Evolutionary conservation across 1,140 invertebrate species (phyloP).

Genomic region (Drosophila prosaltans): DNA sequence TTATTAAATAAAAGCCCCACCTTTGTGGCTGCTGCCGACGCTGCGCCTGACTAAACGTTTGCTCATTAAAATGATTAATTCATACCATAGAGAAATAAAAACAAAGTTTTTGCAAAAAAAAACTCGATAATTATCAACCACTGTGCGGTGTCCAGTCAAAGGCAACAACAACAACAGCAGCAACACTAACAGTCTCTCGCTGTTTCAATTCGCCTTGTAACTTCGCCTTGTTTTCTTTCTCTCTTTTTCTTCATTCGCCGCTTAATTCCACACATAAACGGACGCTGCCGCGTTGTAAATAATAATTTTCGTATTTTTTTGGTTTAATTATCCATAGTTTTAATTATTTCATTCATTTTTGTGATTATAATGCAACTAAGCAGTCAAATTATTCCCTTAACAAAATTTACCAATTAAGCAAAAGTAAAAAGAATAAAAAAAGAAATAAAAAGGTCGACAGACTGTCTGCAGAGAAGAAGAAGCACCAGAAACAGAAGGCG

Average conservation of each 20-base stretch:
- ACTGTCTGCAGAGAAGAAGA: slow-evolving; percentile 29
- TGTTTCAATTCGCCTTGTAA: slow-evolving; percentile 72
- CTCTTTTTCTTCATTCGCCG: slow-evolving; percentile 51
- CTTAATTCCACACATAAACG: slow-evolving; percentile 63
- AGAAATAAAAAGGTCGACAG: slow-evolving; percentile 40
- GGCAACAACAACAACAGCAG: slow-evolving; percentile 32
- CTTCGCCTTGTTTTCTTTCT: slow-evolving; percentile 29
- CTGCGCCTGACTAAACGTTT: slow-evolving; percentile 57
- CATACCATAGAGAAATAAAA: slow-evolving; percentile 37
- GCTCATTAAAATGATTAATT: slow-evolving; percentile 75
- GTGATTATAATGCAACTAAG: not conserved
- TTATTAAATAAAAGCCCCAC: slow-evolving; percentile 57
- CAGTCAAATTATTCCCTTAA: not conserved
- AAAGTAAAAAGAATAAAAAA: slow-evolving; percentile 4
- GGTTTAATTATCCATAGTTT: slow-evolving; percentile 28
- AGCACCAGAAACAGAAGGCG: slow-evolving; percentile 35
- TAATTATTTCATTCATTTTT: slow-evolving; percentile 23
- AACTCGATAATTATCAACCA: slow-evolving; percentile 72
- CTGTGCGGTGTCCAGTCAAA: slow-evolving; percentile 46
- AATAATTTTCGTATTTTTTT: slow-evolving; percentile 39
- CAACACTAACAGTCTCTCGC: slow-evolving; percentile 46
- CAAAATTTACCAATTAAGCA: slow-evolving; percentile 33
- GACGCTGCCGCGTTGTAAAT: slow-evolving; percentile 59
- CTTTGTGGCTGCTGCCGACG: slow-evolving; percentile 31
- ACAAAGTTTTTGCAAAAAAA: slow-evolving; percentile 51